A percentile compares a stretch with the other conserved stretches of the same genome.
phyloP scores from a whole-genome alignment of 2,888 invertebrate species.

The Rhagonycha lutea region DNA sequence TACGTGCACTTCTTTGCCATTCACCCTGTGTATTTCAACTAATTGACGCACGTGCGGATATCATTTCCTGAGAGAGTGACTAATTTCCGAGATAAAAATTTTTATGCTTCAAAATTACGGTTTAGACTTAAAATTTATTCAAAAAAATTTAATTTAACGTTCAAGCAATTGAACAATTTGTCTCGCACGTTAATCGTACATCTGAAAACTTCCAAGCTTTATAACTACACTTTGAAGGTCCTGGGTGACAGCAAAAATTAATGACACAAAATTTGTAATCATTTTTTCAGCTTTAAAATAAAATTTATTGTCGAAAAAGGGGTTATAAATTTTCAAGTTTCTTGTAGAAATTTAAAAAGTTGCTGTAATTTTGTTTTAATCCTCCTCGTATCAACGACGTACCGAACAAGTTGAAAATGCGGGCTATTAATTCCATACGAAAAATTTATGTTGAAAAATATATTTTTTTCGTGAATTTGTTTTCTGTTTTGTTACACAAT shows the following conservation, averaged over 20 bases:
- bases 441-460: no score
- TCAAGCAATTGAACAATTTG: background rate
- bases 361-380: background rate
- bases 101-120: background rate
- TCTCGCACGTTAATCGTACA: background rate
- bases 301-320: background rate
- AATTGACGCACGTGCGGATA: background rate
- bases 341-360: background rate
- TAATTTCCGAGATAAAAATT: background rate
- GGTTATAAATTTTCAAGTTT: background rate
- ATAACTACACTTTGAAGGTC: background rate
- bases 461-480: background rate
- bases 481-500: background rate
- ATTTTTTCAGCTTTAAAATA: background rate
- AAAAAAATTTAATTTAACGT: background rate
- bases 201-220: background rate
- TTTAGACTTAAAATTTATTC: background rate
- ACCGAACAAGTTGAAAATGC: no score
- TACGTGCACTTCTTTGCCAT: no score
- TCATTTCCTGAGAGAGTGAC: background rate
- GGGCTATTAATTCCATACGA: no score
- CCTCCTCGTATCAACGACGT: no score
- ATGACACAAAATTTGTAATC: background rate
- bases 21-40: background rate
- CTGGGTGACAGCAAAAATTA: background rate